Evolutionary conservation across 2,113 vertebrate species (phyloP).

Genomic region (Stomatorhinus ivindoensis): DNA sequence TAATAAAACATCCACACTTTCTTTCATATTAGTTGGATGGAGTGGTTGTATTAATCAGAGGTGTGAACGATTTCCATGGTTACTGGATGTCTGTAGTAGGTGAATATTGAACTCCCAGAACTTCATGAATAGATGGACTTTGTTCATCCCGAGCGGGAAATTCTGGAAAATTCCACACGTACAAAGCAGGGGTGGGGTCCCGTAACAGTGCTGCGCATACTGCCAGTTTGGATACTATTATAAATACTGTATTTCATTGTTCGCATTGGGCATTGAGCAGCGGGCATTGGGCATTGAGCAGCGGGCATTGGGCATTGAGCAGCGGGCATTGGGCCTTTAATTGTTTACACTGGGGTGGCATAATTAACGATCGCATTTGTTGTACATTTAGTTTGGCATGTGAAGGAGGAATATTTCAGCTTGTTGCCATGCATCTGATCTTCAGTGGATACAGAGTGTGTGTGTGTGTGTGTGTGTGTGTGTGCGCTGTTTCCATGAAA

Average conservation of each 20-base stretch:
- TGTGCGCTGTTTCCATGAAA: neutral
- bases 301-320: neutral
- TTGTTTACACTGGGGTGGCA: neutral
- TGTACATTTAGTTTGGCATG: neutral
- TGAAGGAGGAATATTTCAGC: neutral
- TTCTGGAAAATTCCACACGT: neutral
- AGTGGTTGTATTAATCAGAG: slow-evolving; percentile 27
- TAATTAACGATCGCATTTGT: neutral
- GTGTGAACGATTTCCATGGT: slow-evolving; percentile 42
- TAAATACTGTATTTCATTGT: neutral
- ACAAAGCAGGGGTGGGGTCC: neutral
- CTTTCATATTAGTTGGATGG: slow-evolving; percentile 27
- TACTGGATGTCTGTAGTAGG: slow-evolving; percentile 33
- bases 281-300: neutral
- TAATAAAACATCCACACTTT: slow-evolving; percentile 31
- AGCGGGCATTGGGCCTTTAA: neutral
- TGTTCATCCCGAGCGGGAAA: slow-evolving; percentile 19
- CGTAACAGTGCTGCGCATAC: neutral
- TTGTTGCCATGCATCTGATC: neutral
- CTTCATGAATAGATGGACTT: slow-evolving; percentile 33
- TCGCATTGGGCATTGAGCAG: neutral
- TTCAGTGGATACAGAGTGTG: neutral
- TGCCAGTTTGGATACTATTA: neutral
- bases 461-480: neutral
- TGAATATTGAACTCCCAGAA: slow-evolving; percentile 37